phyloP scores from a whole-genome alignment of 2,113 vertebrate genomes.

The Prionailurus bengalensis region DNA sequence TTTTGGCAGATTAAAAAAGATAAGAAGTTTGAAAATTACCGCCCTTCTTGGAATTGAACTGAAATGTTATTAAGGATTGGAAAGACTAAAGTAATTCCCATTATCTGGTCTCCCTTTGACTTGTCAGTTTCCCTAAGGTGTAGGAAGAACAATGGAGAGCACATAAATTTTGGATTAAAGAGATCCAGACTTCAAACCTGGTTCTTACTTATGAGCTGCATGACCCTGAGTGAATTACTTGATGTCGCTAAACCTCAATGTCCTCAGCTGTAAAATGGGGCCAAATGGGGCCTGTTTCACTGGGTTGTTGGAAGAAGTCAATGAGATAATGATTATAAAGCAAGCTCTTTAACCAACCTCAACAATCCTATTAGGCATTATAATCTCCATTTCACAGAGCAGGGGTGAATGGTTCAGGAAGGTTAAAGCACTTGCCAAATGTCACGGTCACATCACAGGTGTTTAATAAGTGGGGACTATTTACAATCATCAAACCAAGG shows the following conservation, averaged over 20 bases:
- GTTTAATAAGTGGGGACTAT: background rate
- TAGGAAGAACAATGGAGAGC: background rate
- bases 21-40: slow-evolving; percentile 29
- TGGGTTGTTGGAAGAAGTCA: background rate
- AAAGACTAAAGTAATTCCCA: slow-evolving; percentile 15
- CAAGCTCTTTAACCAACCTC: slow-evolving; percentile 35
- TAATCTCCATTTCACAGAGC: slow-evolving; percentile 22
- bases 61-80: background rate
- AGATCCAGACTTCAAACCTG: background rate
- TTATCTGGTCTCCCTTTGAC: background rate
- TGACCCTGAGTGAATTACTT: background rate
- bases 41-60: background rate
- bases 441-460: background rate
- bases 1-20: slow-evolving; percentile 42
- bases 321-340: background rate
- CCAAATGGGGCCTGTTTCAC: background rate
- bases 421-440: background rate
- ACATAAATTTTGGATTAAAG: background rate
- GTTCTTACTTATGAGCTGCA: background rate
- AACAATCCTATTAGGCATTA: background rate
- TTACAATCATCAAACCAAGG: background rate
- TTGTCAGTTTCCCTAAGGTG: background rate
- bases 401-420: background rate
- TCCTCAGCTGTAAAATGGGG: slow-evolving; percentile 49
- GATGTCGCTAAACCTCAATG: background rate